Evolutionary conservation across 2,797 vertebrate genomes (phyloP).

Genomic region (Semaprochilodus insignis): DNA sequence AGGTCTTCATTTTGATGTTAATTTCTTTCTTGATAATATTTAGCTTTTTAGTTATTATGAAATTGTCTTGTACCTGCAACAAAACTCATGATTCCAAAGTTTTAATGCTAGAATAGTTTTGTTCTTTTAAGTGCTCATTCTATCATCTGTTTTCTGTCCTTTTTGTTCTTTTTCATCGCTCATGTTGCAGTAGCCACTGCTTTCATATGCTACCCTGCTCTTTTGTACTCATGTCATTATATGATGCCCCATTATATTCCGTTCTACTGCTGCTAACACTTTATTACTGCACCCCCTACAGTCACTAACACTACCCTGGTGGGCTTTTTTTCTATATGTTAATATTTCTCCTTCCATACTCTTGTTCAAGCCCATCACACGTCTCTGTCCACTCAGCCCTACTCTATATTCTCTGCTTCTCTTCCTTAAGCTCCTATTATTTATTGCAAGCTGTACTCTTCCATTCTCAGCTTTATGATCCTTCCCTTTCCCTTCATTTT

Average conservation of each 20-base stretch:
- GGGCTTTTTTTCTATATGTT: conserved; percentile 7
- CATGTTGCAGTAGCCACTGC: conserved; percentile 7
- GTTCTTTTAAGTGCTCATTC: conserved; percentile 5
- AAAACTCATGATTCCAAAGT: neutral
- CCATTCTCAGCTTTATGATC: conserved; percentile 29
- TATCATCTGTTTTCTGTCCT: neutral
- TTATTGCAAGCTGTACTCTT: conserved; percentile 26
- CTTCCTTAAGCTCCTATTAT: conserved; percentile 37
- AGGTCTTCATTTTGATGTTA: too few species aligned
- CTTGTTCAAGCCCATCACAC: conserved; percentile 24
- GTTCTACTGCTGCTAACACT: conserved; percentile 18
- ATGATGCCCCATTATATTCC: conserved; percentile 30
- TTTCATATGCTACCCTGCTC: conserved; percentile 27
- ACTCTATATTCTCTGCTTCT: conserved; percentile 10
- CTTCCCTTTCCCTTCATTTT: conserved; percentile 35
- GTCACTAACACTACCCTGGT: neutral
- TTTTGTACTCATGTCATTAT: conserved; percentile 9
- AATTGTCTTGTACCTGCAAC: neutral
- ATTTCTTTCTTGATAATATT: too few species aligned
- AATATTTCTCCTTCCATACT: conserved; percentile 4
- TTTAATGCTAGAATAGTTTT: neutral
- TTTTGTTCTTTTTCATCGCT: neutral
- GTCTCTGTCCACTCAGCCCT: conserved; percentile 22
- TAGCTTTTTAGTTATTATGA: neutral
- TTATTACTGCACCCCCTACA: conserved; percentile 26